phyloP scores from a whole-genome alignment of 2,113 vertebrate genomes.

The Pelobates fuscus region DNA sequence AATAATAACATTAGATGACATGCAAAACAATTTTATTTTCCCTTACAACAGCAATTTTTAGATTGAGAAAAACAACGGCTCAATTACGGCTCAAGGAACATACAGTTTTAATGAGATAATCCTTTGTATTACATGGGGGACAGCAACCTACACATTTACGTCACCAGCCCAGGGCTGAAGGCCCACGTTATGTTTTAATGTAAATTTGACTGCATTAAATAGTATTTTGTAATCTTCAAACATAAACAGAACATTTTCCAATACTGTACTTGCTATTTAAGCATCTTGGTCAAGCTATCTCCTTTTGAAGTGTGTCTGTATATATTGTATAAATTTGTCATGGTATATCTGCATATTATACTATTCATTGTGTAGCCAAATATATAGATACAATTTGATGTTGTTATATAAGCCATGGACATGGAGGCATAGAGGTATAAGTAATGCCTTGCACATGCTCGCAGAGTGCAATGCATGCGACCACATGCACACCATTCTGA shows the following conservation, averaged over 20 bases:
- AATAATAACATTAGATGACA: slow-evolving; percentile 75
- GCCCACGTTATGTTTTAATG: background rate
- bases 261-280: background rate
- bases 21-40: slow-evolving; percentile 74
- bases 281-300: background rate
- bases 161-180: background rate
- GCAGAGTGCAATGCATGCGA: no score
- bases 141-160: slow-evolving; percentile 52
- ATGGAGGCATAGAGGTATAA: no score
- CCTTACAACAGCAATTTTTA: slow-evolving; percentile 65
- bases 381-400: no score
- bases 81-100: background rate
- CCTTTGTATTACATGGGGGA: slow-evolving; percentile 32
- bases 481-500: no score
- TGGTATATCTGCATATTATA: no score
- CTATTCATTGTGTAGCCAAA: no score
- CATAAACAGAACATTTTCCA: background rate
- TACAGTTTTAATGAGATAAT: slow-evolving; percentile 17
- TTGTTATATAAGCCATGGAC: no score
- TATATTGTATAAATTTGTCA: no score
- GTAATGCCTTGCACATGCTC: no score
- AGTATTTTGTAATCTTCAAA: background rate
- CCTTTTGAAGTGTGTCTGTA: no score
- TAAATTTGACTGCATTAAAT: background rate
- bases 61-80: slow-evolving; percentile 67